A percentile compares a stretch with the other conserved stretches of the same genome.
Conservation (phyloP, 2,797 vertebrate genomes). For the Coracias cyanogaster region DNA sequence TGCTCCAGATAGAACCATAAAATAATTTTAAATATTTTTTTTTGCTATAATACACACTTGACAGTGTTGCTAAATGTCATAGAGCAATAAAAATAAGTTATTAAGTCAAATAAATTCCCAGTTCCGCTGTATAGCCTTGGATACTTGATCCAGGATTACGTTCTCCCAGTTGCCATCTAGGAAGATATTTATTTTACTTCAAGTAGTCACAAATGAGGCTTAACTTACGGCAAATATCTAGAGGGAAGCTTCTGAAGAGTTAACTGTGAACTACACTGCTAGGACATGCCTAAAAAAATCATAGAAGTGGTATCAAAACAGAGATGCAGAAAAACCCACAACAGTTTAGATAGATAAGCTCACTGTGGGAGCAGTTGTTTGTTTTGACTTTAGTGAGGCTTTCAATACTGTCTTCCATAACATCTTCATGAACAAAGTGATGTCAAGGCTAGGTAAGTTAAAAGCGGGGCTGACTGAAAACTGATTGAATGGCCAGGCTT, state of each 20-base stretch:
- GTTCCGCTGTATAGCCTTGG: neutral
- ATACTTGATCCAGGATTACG: neutral
- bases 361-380: neutral
- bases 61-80: neutral
- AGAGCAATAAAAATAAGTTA: neutral
- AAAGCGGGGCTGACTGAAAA: neutral
- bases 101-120: neutral
- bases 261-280: neutral
- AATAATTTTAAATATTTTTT: neutral
- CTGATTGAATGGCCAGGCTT: neutral
- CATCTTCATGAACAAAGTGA: neutral
- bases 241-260: neutral
- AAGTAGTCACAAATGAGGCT: neutral
- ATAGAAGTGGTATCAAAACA: neutral
- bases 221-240: neutral
- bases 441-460: neutral
- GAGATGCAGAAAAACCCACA: neutral
- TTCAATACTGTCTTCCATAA: neutral
- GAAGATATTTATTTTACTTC: neutral
- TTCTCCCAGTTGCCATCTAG: neutral
- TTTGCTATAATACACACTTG: neutral
- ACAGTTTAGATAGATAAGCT: neutral
- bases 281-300: neutral
- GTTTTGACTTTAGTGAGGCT: neutral
- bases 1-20: neutral